Conservation (phyloP, 2,888 invertebrate species). For the Cataglyphis albicans region DNA sequence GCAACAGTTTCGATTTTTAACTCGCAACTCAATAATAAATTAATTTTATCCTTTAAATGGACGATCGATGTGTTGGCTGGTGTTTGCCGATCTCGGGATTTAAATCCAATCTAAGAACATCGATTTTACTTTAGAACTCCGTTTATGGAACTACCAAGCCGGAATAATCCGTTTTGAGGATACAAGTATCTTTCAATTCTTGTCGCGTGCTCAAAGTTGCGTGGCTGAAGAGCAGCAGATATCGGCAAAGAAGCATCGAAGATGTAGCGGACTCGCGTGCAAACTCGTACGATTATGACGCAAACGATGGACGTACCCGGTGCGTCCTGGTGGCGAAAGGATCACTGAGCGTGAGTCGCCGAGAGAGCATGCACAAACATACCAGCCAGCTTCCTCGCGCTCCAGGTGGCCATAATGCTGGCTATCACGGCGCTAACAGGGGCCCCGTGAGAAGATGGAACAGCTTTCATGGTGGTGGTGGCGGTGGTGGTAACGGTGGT, state of each 20-base stretch:
- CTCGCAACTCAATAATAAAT: background rate
- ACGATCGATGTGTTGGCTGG: conserved; percentile 21
- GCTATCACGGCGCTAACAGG: conserved; percentile 74
- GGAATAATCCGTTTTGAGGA: conserved; percentile 12
- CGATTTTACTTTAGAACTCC: conserved; percentile 9
- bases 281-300: conserved; percentile 39
- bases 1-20: background rate
- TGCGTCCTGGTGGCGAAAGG: conserved; percentile 61
- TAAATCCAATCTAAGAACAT: conserved; percentile 10
- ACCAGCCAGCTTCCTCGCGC: conserved; percentile 82
- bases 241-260: conserved; percentile 2
- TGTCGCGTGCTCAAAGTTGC: background rate
- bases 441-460: conserved; percentile 87
- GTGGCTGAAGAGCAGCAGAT: background rate
- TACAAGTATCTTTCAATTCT: conserved; percentile 13
- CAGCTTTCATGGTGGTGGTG: conserved; percentile 85
- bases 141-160: background rate
- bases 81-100: conserved; percentile 1
- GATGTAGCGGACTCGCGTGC: background rate
- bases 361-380: conserved; percentile 84
- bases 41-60: background rate
- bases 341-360: conserved; percentile 63
- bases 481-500: conserved; percentile 70
- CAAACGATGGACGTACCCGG: conserved; percentile 62
- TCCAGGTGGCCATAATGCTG: conserved; percentile 70